Evolutionary conservation across 2,888 invertebrate species (phyloP), one percentile per base, ranked within the genome.

Genomic region (Amblyteles armatorius): DNA sequence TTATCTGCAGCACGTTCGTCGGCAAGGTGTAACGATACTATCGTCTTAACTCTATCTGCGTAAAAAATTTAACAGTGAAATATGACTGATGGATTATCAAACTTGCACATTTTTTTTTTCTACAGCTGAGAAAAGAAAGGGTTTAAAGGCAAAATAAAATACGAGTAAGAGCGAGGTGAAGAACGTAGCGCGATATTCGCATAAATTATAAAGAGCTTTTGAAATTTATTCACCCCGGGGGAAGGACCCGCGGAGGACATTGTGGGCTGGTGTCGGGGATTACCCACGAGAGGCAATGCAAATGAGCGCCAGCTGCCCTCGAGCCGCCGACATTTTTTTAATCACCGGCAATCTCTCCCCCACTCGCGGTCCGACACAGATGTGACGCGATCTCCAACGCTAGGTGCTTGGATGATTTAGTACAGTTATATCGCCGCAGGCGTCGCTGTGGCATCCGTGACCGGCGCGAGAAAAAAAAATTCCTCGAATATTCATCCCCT

Each of bases 401-500:
- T 57, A 22, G 65, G n/a, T 19, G 52, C 11, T 9, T 44, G 22
- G 22, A 36, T 52, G 36, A 33, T 44, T 52, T 65, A 44, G 48
- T 68, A 57, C 40, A 29, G 36, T 44, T 29, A 29, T 79, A 22
- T 9, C 40, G 40, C n/a, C 16, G 40, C 63, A n/a, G 50, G 36
- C 44, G 40, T 67, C 57, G 65, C 40, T 19, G 36, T 76, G 19
- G n/a, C 69, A 22, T 36, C 3, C 50, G 22, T 76, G 29, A 36
- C 29, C 29, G 19, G 19, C 33, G 3, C 19, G 11, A 55, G 29
- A 40, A 22, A 57, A 57, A 9, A 22, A 74, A 78, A 84, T 78
- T 79, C 50, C 78, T 81, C 81, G 84, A 78, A 74, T 78, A 84
- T 78, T 74, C 69, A 84, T 81, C 71, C 78, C 68, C 63, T 81